Conservation (phyloP, 2,888 invertebrate genomes). For the Morpho deidamia region DNA sequence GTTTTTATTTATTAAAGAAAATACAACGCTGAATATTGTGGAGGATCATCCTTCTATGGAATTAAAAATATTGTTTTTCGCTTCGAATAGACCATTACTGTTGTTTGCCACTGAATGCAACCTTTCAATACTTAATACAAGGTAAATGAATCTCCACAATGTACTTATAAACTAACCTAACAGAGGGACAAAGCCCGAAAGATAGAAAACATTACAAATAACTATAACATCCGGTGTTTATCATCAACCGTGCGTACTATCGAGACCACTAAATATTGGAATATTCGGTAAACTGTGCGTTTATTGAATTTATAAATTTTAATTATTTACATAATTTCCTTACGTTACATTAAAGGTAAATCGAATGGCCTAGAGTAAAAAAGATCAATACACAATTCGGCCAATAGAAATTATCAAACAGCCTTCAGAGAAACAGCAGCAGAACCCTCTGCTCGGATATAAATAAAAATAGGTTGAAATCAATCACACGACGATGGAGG, state of each 20-base stretch:
- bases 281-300: constrained; percentile 77
- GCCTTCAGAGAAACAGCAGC: constrained; percentile 28
- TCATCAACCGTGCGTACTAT: constrained; percentile 62
- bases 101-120: too few species aligned
- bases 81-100: too few species aligned
- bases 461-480: constrained; percentile 22
- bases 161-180: constrained; percentile 57
- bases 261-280: constrained; percentile 68
- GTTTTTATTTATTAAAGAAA: constrained; percentile 50
- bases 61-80: not conserved
- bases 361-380: constrained; percentile 48
- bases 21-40: constrained; percentile 36
- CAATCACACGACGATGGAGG: constrained; percentile 28
- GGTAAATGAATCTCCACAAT: constrained; percentile 32
- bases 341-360: constrained; percentile 44
- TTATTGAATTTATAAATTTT: constrained; percentile 60
- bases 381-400: constrained; percentile 45
- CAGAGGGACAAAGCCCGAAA: constrained; percentile 59
- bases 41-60: constrained; percentile 6
- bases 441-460: constrained; percentile 27
- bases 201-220: constrained; percentile 58
- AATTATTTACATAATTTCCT: constrained; percentile 65
- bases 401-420: constrained; percentile 15
- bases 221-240: constrained; percentile 55
- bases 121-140: too few species aligned